Evolutionary conservation across 2,888 invertebrate species (phyloP).

Genomic region (Cephus sareptanus): DNA sequence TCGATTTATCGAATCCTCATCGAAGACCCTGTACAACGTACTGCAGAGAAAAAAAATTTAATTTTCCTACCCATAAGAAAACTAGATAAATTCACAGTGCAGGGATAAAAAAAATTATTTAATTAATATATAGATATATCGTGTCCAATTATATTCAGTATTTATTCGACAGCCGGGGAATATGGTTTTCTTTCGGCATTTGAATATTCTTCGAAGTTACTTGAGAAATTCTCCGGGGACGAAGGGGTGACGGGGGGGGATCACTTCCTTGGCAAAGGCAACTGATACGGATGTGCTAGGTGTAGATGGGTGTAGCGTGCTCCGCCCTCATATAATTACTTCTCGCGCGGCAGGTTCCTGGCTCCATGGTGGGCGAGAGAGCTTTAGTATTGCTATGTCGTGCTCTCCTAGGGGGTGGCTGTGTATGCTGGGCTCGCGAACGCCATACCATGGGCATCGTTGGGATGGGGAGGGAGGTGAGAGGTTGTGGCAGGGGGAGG

Average conservation of each 20-base stretch:
- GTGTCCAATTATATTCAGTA: neutral
- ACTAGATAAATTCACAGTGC: neutral
- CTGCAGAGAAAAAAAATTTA: neutral
- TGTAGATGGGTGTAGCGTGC: constrained; percentile 50
- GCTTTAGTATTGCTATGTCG: constrained; percentile 1
- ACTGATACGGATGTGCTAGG: constrained; percentile 35
- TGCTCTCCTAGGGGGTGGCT: neutral
- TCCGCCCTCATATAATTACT: constrained; percentile 60
- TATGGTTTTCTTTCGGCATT: neutral
- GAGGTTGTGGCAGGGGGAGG: constrained; percentile 50
- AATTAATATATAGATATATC: neutral
- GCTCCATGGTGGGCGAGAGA: constrained; percentile 5
- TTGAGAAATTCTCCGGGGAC: neutral
- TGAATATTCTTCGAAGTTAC: neutral
- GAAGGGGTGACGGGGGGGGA: neutral
- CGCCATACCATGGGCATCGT: constrained; percentile 19
- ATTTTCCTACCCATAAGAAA: neutral
- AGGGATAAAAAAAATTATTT: neutral
- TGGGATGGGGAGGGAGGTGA: constrained; percentile 31
- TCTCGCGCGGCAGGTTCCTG: constrained; percentile 31
- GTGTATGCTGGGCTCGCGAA: neutral
- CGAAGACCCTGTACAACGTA: neutral
- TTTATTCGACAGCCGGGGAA: neutral
- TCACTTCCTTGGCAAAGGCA: constrained; percentile 28
- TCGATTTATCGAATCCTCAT: neutral